phyloP scores from a whole-genome alignment of 2,797 vertebrate genomes.

The Ctenopoma multispine region DNA sequence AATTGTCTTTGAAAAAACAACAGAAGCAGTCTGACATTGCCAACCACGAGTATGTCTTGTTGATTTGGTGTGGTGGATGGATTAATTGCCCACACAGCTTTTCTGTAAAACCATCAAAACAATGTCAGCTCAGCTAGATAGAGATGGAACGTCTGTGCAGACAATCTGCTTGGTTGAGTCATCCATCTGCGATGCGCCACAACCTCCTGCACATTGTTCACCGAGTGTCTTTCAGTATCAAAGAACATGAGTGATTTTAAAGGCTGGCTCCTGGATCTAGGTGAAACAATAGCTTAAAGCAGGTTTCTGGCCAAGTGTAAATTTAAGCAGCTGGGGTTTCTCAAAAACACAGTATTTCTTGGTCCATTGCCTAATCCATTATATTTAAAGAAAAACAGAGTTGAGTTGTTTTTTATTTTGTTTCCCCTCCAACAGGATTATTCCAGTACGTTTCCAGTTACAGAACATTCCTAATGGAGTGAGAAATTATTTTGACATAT shows the following conservation, averaged over 20 bases:
- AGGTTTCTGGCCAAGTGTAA: conserved; percentile 62
- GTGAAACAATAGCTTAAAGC: conserved; percentile 76
- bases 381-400: conserved; percentile 62
- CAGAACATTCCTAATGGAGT: conserved; percentile 59
- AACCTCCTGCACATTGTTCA: conserved; percentile 65
- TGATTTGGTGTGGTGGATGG: conserved; percentile 60
- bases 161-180: conserved; percentile 67
- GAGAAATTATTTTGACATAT: conserved; percentile 77
- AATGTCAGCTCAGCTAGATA: conserved; percentile 65
- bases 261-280: conserved; percentile 65
- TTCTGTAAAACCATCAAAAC: conserved; percentile 69
- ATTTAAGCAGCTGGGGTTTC: conserved; percentile 76
- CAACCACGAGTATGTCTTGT: conserved; percentile 42
- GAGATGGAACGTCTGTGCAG: conserved; percentile 59
- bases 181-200: conserved; percentile 57
- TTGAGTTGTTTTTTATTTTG: conserved; percentile 55
- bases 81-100: conserved; percentile 62
- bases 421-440: conserved; percentile 72
- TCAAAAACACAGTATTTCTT: conserved; percentile 66
- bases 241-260: conserved; percentile 32
- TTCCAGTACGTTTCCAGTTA: conserved; percentile 69
- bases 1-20: conserved; percentile 45
- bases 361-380: conserved; percentile 72
- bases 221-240: conserved; percentile 50
- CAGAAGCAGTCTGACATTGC: conserved; percentile 29